Conservation (phyloP, 1,140 invertebrate species). For the Hylaeus anthracinus region DNA sequence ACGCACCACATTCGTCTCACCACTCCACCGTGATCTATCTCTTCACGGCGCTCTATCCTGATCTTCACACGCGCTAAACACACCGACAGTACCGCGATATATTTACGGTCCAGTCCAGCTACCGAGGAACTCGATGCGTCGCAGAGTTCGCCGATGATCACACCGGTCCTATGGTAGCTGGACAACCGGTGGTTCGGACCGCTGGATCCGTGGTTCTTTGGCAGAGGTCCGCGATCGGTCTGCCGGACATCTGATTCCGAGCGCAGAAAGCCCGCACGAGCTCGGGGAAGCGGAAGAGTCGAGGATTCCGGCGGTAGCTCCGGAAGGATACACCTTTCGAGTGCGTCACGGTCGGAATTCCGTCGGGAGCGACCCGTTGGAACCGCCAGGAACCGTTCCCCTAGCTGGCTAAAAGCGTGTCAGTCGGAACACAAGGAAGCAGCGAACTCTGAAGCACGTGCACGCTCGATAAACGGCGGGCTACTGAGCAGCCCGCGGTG, state of each 20-base stretch:
- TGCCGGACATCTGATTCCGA: constrained; percentile 15
- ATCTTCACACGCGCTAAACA: constrained; percentile 36
- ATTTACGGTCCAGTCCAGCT: background rate
- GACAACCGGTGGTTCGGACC: too few species aligned
- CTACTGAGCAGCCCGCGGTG: constrained; percentile 6
- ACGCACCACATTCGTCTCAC: constrained; percentile 56
- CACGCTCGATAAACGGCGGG: constrained; percentile 53
- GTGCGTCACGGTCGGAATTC: too few species aligned
- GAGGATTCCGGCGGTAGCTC: background rate
- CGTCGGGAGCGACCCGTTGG: too few species aligned
- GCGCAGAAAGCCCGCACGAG: background rate
- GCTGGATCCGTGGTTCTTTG: background rate
- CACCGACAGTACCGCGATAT: constrained; percentile 12
- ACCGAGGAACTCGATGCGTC: too few species aligned
- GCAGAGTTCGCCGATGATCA: background rate
- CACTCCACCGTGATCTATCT: constrained; percentile 33
- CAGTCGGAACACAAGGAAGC: background rate
- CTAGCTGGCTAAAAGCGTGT: constrained; percentile 15
- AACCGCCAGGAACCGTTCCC: background rate
- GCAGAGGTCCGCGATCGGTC: background rate
- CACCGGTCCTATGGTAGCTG: background rate
- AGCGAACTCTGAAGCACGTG: constrained; percentile 39
- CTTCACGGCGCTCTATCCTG: constrained; percentile 9
- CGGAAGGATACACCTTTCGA: background rate
- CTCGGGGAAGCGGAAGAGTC: background rate